A percentile compares a stretch with the other conserved stretches of the same genome.
phyloP scores from a whole-genome alignment of 1,140 invertebrate genomes.

The Heliconius hewitsoni region DNA sequence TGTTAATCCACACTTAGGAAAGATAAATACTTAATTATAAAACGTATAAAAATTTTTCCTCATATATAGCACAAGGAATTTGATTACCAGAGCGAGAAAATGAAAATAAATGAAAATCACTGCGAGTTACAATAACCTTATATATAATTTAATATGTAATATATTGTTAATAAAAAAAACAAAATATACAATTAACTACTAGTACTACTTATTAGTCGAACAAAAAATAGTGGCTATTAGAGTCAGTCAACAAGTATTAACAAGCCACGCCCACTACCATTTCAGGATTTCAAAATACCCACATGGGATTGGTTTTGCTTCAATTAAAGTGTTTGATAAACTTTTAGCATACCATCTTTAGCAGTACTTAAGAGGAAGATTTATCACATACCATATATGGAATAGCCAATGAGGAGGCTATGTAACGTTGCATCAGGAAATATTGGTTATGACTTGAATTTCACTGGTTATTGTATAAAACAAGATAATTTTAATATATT shows the following conservation, averaged over 20 bases:
- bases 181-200: not conserved
- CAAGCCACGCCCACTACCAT: conserved; percentile 54
- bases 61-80: too few relatives aligned
- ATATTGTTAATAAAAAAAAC: not conserved
- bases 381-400: conserved; percentile 46
- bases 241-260: conserved; percentile 12
- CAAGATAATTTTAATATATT: too few relatives aligned
- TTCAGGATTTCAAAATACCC: conserved; percentile 41
- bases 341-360: conserved; percentile 55
- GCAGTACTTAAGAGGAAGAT: conserved; percentile 34
- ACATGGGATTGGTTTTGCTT: conserved; percentile 53
- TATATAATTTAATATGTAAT: not conserved
- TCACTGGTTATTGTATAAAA: not conserved
- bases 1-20: too few relatives aligned
- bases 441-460: not conserved
- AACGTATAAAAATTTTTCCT: too few relatives aligned
- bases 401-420: conserved; percentile 36
- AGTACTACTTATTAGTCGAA: not conserved
- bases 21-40: too few relatives aligned
- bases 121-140: not conserved
- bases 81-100: too few relatives aligned
- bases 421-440: not conserved
- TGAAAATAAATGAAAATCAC: too few relatives aligned
- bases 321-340: conserved; percentile 52
- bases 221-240: conserved; percentile 13